phyloP scores from a whole-genome alignment of 2,113 vertebrate species.

The Thamnaconus septentrionalis region DNA sequence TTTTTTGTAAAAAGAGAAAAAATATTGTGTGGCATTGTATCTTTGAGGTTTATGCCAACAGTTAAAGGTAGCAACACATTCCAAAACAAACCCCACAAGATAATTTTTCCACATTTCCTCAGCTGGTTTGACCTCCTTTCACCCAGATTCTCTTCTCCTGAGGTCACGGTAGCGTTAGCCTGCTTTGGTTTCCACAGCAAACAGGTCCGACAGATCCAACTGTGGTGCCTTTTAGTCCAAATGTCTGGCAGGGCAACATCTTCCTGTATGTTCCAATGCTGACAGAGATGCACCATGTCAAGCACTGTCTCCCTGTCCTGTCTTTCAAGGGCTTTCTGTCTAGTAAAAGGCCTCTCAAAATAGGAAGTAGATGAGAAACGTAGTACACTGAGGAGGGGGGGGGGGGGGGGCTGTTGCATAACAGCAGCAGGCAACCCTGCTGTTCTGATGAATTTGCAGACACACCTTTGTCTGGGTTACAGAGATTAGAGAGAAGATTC shows the following conservation, averaged over 20 bases:
- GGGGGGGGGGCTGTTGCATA: slow-evolving; percentile 19
- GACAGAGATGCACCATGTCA: slow-evolving; percentile 8
- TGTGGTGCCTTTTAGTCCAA: neutral
- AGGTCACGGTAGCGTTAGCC: slow-evolving; percentile 33
- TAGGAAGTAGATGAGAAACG: slow-evolving; percentile 33
- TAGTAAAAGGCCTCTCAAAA: slow-evolving; percentile 42
- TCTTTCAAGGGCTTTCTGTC: slow-evolving; percentile 5
- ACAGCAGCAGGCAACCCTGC: slow-evolving; percentile 9
- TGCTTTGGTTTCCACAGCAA: slow-evolving; percentile 23
- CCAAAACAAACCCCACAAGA: slow-evolving; percentile 13
- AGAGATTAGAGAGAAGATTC: neutral
- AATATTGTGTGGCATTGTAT: neutral
- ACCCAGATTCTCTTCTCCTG: slow-evolving; percentile 44
- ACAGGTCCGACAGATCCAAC: slow-evolving; percentile 21
- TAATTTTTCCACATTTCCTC: slow-evolving; percentile 34
- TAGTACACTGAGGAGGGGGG: too few relatives aligned
- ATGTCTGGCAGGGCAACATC: slow-evolving; percentile 6
- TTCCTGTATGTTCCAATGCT: slow-evolving; percentile 5
- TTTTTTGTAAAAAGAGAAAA: neutral
- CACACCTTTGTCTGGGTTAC: too few relatives aligned
- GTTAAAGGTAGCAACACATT: neutral
- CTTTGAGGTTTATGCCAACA: slow-evolving; percentile 6
- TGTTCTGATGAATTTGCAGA: neutral
- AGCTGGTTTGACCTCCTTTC: slow-evolving; percentile 61
- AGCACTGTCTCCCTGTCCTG: neutral